These are phyloP conservation scores for Bubo blakistoni DNA, from an alignment of 2,113 vertebrate species.

Conservation along the genomic window DNA sequence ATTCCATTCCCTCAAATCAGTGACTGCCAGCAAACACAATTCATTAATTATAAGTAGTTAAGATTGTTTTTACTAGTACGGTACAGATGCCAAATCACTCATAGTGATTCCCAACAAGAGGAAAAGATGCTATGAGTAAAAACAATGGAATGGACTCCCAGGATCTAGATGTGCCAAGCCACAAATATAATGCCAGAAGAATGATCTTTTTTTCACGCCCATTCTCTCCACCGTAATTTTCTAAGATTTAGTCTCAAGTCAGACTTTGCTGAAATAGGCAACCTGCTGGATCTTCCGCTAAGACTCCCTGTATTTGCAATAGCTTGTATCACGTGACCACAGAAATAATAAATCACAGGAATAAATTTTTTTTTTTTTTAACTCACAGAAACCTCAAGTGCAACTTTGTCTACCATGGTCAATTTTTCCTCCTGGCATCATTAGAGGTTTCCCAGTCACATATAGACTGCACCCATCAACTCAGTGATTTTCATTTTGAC, in stretches of 20 bases:
- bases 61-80: neutral
- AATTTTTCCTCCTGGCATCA: neutral
- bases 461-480: neutral
- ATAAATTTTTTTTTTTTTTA: neutral
- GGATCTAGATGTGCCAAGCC: neutral
- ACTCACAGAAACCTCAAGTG: neutral
- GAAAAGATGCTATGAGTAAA: constrained; percentile 15
- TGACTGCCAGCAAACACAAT: neutral
- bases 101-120: neutral
- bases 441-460: neutral
- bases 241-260: neutral
- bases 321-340: neutral
- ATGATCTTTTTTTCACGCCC: neutral
- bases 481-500: neutral
- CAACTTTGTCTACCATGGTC: neutral
- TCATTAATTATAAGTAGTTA: constrained; percentile 20
- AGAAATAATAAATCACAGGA: neutral
- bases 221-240: neutral
- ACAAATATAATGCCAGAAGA: neutral
- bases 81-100: constrained; percentile 10
- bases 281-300: neutral
- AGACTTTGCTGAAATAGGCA: neutral
- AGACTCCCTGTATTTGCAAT: neutral
- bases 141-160: constrained; percentile 31
- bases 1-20: neutral